These are phyloP conservation scores for Gryllus longicercus DNA, from an alignment of 2,888 invertebrate genomes.

Conservation along the genomic window DNA sequence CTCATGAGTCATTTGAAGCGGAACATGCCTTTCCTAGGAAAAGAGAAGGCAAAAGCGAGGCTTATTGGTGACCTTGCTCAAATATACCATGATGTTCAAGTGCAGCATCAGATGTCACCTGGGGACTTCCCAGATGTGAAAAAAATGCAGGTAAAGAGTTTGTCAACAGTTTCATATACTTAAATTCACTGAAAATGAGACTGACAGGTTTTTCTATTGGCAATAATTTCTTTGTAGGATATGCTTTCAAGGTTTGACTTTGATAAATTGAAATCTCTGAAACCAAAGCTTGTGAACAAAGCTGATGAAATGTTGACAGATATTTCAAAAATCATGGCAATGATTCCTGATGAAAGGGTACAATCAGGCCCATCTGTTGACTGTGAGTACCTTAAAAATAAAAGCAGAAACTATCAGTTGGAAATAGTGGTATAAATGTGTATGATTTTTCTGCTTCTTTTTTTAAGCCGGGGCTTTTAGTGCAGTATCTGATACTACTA, in stretches of 20 bases:
- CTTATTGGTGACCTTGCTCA: constrained; percentile 88
- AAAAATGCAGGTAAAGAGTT: constrained; percentile 72
- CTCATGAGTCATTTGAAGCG: constrained; percentile 91
- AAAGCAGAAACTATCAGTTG: background rate
- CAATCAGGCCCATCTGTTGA: constrained; percentile 29
- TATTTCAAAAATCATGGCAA: constrained; percentile 90
- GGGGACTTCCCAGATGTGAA: constrained; percentile 97
- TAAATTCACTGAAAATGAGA: too few species aligned
- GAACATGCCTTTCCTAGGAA: constrained; percentile 96
- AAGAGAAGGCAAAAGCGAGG: constrained; percentile 95
- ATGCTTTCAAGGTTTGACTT: constrained; percentile 84
- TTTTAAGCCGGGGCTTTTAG: constrained; percentile 80
- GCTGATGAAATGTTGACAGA: constrained; percentile 97
- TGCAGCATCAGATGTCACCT: constrained; percentile 91
- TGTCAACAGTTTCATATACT: background rate
- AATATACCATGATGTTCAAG: constrained; percentile 83
- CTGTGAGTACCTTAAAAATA: background rate
- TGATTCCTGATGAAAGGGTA: constrained; percentile 90
- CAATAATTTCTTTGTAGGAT: constrained; percentile 50
- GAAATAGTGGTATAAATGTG: background rate
- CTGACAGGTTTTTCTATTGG: background rate
- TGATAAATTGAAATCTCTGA: constrained; percentile 86
- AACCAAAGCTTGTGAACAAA: constrained; percentile 83
- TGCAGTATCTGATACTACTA: constrained; percentile 78
- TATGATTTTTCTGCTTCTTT: background rate